Conservation (phyloP, 2,888 invertebrate species). For the Pachydiplax longipennis region DNA sequence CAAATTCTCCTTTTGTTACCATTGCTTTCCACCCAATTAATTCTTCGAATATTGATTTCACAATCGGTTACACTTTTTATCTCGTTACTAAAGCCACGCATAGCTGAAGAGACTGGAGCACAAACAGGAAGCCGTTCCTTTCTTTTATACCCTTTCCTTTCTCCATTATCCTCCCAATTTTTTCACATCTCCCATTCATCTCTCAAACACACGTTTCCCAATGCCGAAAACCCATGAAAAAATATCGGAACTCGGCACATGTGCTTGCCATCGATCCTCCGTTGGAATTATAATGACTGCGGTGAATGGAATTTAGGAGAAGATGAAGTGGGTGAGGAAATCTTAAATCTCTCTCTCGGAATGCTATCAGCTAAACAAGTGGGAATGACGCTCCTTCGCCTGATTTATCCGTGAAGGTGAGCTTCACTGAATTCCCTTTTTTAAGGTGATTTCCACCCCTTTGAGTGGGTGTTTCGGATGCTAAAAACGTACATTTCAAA, state of each 20-base stretch:
- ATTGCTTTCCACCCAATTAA: no score
- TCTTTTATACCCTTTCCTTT: background rate
- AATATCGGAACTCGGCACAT: background rate
- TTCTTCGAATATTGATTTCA: no score
- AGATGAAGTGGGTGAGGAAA: background rate
- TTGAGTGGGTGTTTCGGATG: no score
- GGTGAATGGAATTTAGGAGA: background rate
- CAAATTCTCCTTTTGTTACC: no score
- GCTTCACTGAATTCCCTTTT: background rate
- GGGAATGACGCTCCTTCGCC: background rate
- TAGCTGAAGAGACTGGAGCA: no score
- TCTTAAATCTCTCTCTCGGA: background rate
- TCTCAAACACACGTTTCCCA: background rate
- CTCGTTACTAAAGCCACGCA: no score
- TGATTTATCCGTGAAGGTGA: background rate
- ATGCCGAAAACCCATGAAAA: background rate
- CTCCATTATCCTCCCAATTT: background rate
- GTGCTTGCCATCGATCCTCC: background rate
- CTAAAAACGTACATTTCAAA: no score
- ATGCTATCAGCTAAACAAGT: background rate
- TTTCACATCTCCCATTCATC: background rate
- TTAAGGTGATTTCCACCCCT: background rate
- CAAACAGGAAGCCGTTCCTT: no score
- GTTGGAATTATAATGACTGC: background rate
- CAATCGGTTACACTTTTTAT: no score